Evolutionary conservation across 2,888 invertebrate species (phyloP).

Genomic region (Machimus atricapillus): DNA sequence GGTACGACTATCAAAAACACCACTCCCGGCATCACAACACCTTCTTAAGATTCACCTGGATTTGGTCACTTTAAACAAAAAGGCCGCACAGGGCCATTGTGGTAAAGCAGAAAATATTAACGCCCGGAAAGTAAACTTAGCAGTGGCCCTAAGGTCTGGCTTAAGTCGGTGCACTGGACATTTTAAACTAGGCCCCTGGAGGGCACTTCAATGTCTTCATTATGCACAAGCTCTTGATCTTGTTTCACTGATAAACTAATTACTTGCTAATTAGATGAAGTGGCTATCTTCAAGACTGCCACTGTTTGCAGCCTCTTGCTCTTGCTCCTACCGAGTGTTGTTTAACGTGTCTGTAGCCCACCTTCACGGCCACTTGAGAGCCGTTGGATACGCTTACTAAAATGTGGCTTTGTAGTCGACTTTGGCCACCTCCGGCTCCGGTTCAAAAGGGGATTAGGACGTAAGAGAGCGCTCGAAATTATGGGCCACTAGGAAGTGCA

Average conservation of each 20-base stretch:
- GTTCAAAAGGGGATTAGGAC: neutral
- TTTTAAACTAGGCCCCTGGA: neutral
- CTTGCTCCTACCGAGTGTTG: neutral
- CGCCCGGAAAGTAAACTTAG: neutral
- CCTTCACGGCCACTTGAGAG: neutral
- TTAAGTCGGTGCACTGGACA: neutral
- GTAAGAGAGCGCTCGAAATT: neutral
- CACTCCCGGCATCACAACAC: constrained; percentile 67
- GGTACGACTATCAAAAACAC: constrained; percentile 75
- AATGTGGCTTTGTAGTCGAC: neutral
- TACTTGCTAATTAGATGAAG: constrained; percentile 37
- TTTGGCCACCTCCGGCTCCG: neutral
- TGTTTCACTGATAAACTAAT: constrained; percentile 40
- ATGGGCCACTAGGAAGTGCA: neutral
- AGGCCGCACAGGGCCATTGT: constrained; percentile 12
- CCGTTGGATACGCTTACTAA: neutral
- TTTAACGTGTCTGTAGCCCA: neutral
- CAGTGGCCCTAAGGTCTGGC: neutral
- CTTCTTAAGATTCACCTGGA: neutral
- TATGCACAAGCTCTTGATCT: constrained; percentile 24
- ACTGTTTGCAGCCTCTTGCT: neutral
- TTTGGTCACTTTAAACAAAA: constrained; percentile 12
- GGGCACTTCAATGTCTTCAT: constrained; percentile 24
- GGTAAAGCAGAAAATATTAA: neutral
- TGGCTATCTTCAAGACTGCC: neutral